Conservation (phyloP, 2,113 vertebrate species). For the Callopanchax toddi region DNA sequence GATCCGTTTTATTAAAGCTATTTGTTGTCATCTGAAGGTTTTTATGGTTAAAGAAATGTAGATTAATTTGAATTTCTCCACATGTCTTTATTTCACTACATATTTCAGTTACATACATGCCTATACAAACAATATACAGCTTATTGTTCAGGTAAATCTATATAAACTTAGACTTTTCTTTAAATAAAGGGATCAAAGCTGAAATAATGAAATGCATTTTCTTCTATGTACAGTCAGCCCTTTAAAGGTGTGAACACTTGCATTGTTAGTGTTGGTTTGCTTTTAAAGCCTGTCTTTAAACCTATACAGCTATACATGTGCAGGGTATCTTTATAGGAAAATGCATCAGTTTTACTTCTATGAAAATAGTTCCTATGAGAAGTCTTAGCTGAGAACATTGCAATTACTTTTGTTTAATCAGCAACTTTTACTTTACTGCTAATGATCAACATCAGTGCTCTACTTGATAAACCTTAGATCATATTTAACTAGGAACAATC, state of each 20-base stretch:
- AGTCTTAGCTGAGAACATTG: not conserved
- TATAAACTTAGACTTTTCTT: slow-evolving; percentile 2
- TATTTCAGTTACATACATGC: slow-evolving; percentile 12
- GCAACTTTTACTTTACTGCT: not conserved
- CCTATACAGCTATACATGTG: not conserved
- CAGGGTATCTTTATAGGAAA: too few relatives aligned
- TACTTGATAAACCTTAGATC: not conserved
- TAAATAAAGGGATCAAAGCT: slow-evolving; percentile 8
- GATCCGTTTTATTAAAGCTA: too few relatives aligned
- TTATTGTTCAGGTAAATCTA: not conserved
- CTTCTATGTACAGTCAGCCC: slow-evolving; percentile 14
- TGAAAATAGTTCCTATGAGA: not conserved
- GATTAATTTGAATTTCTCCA: not conserved
- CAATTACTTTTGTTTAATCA: not conserved
- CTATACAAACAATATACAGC: slow-evolving; percentile 15
- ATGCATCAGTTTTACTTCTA: too few relatives aligned
- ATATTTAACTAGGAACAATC: not conserved
- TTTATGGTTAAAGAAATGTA: not conserved
- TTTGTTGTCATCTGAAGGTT: not conserved
- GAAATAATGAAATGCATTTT: slow-evolving; percentile 2
- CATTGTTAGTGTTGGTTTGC: not conserved
- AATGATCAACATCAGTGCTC: slow-evolving; percentile 1
- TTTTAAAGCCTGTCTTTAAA: not conserved
- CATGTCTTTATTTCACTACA: slow-evolving; percentile 46
- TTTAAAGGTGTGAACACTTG: not conserved